A percentile compares a stretch with the other conserved stretches of the same genome.
phyloP scores from a whole-genome alignment of 2,888 invertebrate genomes.

The Andrena dorsata region DNA sequence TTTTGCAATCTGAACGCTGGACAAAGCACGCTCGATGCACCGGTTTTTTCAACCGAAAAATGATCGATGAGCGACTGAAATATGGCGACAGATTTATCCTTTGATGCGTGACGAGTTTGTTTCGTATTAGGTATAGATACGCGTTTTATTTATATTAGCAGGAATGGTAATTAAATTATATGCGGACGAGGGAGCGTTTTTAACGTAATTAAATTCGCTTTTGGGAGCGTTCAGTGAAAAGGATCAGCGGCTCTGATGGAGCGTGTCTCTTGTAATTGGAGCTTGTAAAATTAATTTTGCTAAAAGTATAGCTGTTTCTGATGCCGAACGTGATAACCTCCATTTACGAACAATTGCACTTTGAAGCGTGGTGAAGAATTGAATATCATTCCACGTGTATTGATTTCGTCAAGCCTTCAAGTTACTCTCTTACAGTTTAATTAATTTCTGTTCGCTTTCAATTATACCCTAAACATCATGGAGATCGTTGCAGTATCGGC shows the following conservation, averaged over 20 bases:
- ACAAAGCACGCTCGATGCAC: neutral
- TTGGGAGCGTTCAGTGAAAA: neutral
- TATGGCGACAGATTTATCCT: neutral
- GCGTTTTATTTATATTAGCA: neutral
- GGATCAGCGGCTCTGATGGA: neutral
- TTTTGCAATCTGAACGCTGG: neutral
- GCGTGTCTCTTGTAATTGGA: neutral
- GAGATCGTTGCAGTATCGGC: too few relatives aligned
- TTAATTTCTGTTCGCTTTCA: too few relatives aligned
- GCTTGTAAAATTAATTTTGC: neutral
- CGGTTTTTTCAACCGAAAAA: neutral
- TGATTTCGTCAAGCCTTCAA: too few relatives aligned
- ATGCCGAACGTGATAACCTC: too few relatives aligned
- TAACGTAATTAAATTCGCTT: neutral
- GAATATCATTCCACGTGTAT: too few relatives aligned
- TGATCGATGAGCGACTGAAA: neutral
- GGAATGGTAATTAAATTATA: neutral
- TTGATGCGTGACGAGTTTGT: neutral
- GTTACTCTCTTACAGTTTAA: too few relatives aligned
- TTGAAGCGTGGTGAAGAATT: too few relatives aligned
- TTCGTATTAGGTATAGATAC: too few relatives aligned
- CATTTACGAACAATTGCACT: too few relatives aligned
- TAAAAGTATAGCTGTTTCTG: too few relatives aligned
- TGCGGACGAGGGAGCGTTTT: neutral
- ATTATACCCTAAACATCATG: too few relatives aligned